Evolutionary conservation across 1,140 invertebrate species (phyloP), one percentile per base, ranked within the genome.

Genomic region (Wasmannia auropunctata): DNA sequence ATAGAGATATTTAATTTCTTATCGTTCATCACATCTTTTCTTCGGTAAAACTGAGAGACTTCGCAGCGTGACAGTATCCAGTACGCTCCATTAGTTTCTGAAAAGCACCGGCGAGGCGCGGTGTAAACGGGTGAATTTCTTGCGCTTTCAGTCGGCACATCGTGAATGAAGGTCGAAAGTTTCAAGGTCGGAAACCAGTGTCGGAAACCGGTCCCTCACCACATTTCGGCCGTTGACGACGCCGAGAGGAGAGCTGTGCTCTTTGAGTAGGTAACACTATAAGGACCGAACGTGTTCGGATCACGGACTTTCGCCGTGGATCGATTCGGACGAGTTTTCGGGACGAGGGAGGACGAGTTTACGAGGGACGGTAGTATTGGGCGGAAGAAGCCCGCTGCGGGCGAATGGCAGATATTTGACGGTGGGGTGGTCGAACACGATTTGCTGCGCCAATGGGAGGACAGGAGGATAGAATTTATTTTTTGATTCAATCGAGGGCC

Each of bases 311-410:
- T 87, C 86, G 84, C 10, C 80, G 65, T 84, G 89, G 89, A 91
- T 91, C 90, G 90, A 91, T 91, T 87, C 86, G 80, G 88, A 86
- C 90, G 89, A 91, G 89, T 90, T 91, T 91, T 91, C 80, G 86
- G 89, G 75, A 90, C 84, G 89, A 79, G 90, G 89, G 87, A 91
- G 89, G 90, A 91, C 75, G 90, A 91, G 89, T 91, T 91, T 91
- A 90, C 90, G 89, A 91, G 90, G 90, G 88, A 90, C 90, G 89
- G 90, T 87, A 89, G 89, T 87, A 91, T 91, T 91, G 90, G 90
- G 77, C 87, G 90, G 90, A 91, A 91, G 89, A 62, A 91, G 75
- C 80, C 51, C 77, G 84, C 86, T 90, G 76, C 87, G 84, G 87
- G 89, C 90, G 90, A 91, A 91, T 91, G 83, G 90, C 86, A 86